Evolutionary conservation across 2,797 vertebrate genomes (phyloP).

Genomic region (Gobionotothen gibberifrons): DNA sequence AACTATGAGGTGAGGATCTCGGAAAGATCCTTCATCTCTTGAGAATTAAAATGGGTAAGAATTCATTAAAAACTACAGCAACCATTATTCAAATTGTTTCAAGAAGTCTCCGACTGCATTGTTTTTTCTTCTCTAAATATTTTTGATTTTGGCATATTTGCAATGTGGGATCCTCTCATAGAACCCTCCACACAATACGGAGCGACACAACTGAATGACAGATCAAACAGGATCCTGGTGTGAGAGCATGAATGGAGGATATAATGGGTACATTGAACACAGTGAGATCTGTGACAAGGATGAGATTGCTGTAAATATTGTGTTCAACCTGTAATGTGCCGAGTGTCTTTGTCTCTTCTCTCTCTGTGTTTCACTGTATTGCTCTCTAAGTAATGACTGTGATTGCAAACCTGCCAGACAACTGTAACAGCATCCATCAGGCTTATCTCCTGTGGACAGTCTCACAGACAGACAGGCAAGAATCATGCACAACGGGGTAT

Average conservation of each 20-base stretch:
- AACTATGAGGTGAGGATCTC: not conserved
- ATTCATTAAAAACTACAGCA: not conserved
- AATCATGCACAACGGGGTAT: slow-evolving; percentile 40
- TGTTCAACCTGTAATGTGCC: slow-evolving; percentile 24
- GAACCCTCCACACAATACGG: not conserved
- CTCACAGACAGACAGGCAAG: slow-evolving; percentile 49
- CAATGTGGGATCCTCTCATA: not conserved
- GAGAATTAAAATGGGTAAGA: not conserved
- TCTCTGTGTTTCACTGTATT: slow-evolving; percentile 11
- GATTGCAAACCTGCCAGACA: slow-evolving; percentile 70
- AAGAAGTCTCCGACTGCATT: not conserved
- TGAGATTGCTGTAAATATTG: slow-evolving; percentile 20
- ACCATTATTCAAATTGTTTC: not conserved
- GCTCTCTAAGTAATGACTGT: slow-evolving; percentile 38
- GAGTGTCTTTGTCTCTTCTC: slow-evolving; percentile 12
- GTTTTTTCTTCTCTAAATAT: not conserved
- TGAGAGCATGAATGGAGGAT: slow-evolving; percentile 23
- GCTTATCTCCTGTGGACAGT: slow-evolving; percentile 68
- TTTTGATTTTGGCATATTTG: not conserved
- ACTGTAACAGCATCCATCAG: slow-evolving; percentile 59
- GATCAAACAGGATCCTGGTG: not conserved
- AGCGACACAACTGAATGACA: not conserved
- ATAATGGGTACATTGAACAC: slow-evolving; percentile 7
- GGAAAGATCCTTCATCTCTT: not conserved
- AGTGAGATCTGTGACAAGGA: slow-evolving; percentile 21